Evolutionary conservation across 1,140 invertebrate species (phyloP).

Genomic region (Sitodiplosis mosellana): DNA sequence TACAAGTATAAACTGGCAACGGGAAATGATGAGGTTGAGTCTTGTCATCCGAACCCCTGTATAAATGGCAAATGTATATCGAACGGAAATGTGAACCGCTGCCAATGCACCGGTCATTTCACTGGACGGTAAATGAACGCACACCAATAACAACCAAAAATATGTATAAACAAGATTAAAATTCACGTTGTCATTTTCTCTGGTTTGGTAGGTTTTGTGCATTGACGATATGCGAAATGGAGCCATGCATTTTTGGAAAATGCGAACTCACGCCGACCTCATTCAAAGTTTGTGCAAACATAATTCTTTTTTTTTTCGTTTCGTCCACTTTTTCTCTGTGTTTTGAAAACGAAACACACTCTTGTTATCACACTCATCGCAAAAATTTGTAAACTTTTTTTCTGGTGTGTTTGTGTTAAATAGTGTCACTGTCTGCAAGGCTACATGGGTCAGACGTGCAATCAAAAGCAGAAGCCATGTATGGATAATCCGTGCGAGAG

Average conservation of each 20-base stretch:
- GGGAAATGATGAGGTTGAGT: slow-evolving; percentile 34
- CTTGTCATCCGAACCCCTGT: slow-evolving; percentile 50
- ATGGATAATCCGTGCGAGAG: slow-evolving; percentile 47
- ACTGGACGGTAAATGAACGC: slow-evolving; percentile 26
- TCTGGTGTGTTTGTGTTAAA: not conserved
- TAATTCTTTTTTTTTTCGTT: too few species aligned
- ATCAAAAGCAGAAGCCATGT: slow-evolving; percentile 43
- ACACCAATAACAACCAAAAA: not conserved
- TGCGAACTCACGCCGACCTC: slow-evolving; percentile 36
- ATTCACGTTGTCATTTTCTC: not conserved
- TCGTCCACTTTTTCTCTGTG: too few species aligned
- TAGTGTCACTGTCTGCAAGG: slow-evolving; percentile 40
- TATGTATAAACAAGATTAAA: not conserved
- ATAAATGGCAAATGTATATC: slow-evolving; percentile 41
- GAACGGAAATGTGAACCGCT: slow-evolving; percentile 30
- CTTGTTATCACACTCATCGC: too few species aligned
- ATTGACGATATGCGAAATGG: slow-evolving; percentile 46
- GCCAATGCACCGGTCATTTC: slow-evolving; percentile 42
- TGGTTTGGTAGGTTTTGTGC: slow-evolving; percentile 34
- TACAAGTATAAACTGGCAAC: slow-evolving; percentile 38
- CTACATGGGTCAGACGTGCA: slow-evolving; percentile 43
- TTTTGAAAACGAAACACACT: too few species aligned
- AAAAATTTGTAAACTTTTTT: not conserved
- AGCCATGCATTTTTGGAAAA: slow-evolving; percentile 48
- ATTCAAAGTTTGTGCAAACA: slow-evolving; percentile 16